Evolutionary conservation across 2,888 invertebrate species (phyloP), one percentile per base, ranked within the genome.

Genomic region (Hedya salicella): DNA sequence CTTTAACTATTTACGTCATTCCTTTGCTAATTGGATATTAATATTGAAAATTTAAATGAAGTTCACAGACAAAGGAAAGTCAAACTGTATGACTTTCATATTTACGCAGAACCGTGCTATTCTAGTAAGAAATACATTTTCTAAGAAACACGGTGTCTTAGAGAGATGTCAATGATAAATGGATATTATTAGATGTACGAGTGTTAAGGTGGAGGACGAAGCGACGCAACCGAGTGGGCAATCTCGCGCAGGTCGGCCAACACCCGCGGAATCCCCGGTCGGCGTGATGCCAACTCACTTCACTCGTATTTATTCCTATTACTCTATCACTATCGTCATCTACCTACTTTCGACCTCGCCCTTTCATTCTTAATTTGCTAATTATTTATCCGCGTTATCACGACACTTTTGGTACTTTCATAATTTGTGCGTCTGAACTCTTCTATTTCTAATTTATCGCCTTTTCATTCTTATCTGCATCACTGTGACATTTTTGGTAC

Each of bases 221-320:
- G 21, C 21, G 32, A 39, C 46, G 46, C 30, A 46, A 48, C 19
- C 54, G 36, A 60, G 44, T 65, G 66, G 57, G 57, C 46, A 57
- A 25, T 9, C 11, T 19, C 16, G 16, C 39, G 25, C 19, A 36
- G 36, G 49, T 25, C 14, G 44, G 57, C 32, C n/a, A 17, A 39
- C 36, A 60, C n/a, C n/a, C 60, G 48, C 40, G 66, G 66, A 61
- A 66, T 66, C 66, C 66, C 66, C 61, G 66, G 54, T 61, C 54
- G 66, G 66, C 66, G 60, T 16, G 4, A 30, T 53, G 66, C 66
- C 66, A 61, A 66, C 16, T 48, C 32, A 54, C 60, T 40, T 61
- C 66, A 61, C 49, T 48, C 19, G 25, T 52, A 42, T 42, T 59
- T 49, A 32, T n/a, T 49, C 32, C 40, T 30, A 50, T 57, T 36